Percentiles rank a stretch among this genome's conserved stretches.
phyloP scores from a whole-genome alignment of 2,888 invertebrate species.

The Cantharis rustica region DNA sequence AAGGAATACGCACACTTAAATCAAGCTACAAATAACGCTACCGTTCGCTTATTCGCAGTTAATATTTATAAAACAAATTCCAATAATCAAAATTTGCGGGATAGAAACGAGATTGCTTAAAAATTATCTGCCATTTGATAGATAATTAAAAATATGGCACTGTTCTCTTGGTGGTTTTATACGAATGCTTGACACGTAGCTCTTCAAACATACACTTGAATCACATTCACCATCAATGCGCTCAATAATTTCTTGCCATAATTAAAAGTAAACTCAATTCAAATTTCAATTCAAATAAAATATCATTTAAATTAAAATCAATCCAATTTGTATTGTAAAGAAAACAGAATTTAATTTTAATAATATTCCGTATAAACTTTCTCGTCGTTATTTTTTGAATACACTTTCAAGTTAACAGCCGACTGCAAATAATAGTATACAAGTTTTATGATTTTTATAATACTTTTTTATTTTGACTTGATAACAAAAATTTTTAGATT shows the following conservation, averaged over 20 bases:
- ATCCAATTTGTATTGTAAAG: neutral
- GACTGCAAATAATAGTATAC: neutral
- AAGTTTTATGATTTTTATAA: neutral
- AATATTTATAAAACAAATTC: neutral
- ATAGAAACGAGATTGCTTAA: neutral
- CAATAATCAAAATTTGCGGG: neutral
- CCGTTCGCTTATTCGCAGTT: neutral
- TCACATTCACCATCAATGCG: neutral
- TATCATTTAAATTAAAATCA: neutral
- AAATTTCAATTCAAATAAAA: neutral
- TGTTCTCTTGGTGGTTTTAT: neutral
- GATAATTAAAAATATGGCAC: neutral
- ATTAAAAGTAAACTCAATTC: neutral
- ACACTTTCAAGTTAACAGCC: neutral
- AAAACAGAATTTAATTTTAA: neutral
- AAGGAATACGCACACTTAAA: slow-evolving; percentile 33
- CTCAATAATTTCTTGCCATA: neutral
- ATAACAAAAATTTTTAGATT: neutral
- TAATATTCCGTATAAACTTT: neutral
- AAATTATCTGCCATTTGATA: neutral
- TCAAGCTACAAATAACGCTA: slow-evolving; percentile 3
- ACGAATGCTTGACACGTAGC: neutral
- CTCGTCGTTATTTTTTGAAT: neutral
- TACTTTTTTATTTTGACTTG: neutral
- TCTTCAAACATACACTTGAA: neutral